phyloP scores from a whole-genome alignment of 2,797 vertebrate genomes.

The Phataginus tricuspis region DNA sequence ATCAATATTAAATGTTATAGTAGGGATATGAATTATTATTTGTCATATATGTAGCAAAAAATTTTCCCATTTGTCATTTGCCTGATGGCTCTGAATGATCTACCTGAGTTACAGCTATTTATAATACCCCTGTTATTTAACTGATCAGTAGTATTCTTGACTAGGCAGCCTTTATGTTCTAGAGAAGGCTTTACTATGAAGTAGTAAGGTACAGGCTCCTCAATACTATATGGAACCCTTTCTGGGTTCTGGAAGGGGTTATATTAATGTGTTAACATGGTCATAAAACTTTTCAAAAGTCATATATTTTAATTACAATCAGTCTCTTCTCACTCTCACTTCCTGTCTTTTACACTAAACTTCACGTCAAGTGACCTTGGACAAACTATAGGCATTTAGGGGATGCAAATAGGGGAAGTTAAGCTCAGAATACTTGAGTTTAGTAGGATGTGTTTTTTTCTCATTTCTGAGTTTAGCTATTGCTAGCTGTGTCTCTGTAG shows the following conservation, averaged over 20 bases:
- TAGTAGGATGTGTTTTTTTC: neutral
- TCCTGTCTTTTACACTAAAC: neutral
- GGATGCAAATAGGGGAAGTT: neutral
- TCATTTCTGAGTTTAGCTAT: neutral
- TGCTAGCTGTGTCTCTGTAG: neutral
- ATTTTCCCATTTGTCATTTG: neutral
- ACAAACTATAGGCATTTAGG: neutral
- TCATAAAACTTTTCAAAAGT: neutral
- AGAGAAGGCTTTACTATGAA: neutral
- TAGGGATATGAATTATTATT: neutral
- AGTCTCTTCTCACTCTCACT: neutral
- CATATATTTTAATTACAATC: neutral
- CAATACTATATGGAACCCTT: neutral
- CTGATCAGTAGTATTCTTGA: neutral
- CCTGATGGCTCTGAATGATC: neutral
- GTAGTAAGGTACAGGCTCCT: neutral
- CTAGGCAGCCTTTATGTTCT: neutral
- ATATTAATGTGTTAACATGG: neutral
- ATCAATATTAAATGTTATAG: neutral
- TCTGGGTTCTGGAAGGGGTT: neutral
- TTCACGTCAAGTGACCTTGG: neutral
- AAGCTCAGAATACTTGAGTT: neutral
- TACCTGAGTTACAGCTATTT: neutral
- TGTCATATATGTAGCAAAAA: neutral
- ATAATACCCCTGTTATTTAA: neutral